Evolutionary conservation across 2,888 invertebrate species (phyloP), one percentile per base, ranked within the genome.

Genomic region (Mylabris sibirica): DNA sequence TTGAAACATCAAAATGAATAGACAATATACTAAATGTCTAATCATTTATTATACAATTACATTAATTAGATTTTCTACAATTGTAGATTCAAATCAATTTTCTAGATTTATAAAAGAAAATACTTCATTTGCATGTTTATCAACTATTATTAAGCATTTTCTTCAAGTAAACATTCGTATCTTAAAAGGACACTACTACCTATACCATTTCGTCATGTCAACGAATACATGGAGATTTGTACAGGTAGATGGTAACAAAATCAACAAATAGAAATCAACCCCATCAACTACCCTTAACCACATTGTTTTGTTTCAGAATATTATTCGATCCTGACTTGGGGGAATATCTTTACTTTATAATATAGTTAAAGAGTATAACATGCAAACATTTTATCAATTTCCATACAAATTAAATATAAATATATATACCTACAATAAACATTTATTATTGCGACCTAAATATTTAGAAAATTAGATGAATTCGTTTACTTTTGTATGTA

Each of bases 1-100:
- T 44, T 44, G 44, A 44, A 38, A 44, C 4, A 4, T 38, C n/a
- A n/a, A n/a, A 14, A 38, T 38, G 17, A 49, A 49, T 11, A 20
- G 9, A 22, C 49, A 44, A n/a, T 44, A 17, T 14, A 44, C 1
- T 41, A n/a, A 41, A 44, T 12, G 12, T 12, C 11, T 12, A 34
- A 34, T 14, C 12, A 38, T 38, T 38, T 11, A 38, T 38, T 14
- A 38, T 14, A 34, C 2, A 35, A 38, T n/a, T 17, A 17, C n/a
- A 44, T 44, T 44, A n/a, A 44, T 44, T 44, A n/a, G n/a, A 44
- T 44, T 44, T 44, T 44, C 44, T 44, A n/a, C 17, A 17, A 44
- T 44, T 17, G 44, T 17, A 1, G n/a, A 44, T 44, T 44, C 2
- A 17, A 3, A 44, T n/a, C 5, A 17, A 49, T 4, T 17, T 17